phyloP scores from a whole-genome alignment of 2,888 invertebrate species.

The Tipula vernalis region DNA sequence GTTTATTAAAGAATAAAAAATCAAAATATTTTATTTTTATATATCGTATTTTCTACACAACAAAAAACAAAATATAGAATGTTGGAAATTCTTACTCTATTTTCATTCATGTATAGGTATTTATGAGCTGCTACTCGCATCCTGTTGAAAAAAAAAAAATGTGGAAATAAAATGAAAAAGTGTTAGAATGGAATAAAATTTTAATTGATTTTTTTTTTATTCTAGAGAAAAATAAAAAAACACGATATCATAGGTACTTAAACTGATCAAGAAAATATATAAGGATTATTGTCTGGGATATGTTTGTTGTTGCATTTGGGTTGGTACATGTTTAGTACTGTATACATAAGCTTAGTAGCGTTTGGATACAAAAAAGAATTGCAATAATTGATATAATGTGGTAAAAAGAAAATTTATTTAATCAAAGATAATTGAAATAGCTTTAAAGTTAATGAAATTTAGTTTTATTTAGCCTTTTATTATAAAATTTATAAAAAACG shows the following conservation, averaged over 20 bases:
- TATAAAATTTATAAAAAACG: background rate
- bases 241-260: background rate
- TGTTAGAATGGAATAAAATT: background rate
- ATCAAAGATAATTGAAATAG: constrained; percentile 4
- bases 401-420: background rate
- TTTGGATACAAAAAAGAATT: background rate
- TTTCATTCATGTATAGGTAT: background rate
- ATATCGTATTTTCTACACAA: background rate
- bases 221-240: background rate
- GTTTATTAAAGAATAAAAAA: no score
- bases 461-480: background rate
- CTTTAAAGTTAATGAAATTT: background rate
- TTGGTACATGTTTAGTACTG: background rate
- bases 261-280: background rate
- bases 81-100: background rate
- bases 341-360: background rate
- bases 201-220: background rate
- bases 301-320: background rate
- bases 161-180: background rate
- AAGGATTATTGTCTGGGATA: background rate
- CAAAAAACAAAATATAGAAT: background rate
- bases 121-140: background rate
- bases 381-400: background rate
- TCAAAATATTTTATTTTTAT: no score
- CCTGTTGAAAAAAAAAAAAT: background rate